These are phyloP conservation scores for Trematomus loennbergii DNA, from an alignment of 2,113 vertebrate species.

Conservation along the genomic window DNA sequence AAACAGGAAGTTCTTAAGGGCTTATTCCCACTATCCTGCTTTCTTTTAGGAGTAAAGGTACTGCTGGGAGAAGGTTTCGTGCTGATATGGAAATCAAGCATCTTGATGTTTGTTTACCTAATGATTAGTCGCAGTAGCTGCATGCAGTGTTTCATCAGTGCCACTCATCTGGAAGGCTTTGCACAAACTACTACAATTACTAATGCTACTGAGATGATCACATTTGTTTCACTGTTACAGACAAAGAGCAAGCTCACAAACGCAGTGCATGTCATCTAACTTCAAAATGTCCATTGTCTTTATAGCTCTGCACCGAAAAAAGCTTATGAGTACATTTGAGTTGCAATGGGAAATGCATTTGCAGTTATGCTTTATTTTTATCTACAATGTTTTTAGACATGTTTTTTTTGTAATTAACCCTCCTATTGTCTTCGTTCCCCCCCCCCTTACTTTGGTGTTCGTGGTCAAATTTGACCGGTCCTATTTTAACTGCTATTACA, in stretches of 20 bases:
- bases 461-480: no score
- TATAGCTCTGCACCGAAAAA: not conserved
- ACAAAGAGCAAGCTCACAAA: not conserved
- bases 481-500: no score
- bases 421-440: no score
- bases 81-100: slow-evolving; percentile 19
- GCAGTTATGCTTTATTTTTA: not conserved
- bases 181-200: slow-evolving; percentile 13
- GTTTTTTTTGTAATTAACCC: no score
- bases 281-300: not conserved
- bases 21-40: not conserved
- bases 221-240: not conserved
- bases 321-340: not conserved
- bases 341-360: not conserved
- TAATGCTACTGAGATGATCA: not conserved
- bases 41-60: not conserved
- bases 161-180: slow-evolving; percentile 3
- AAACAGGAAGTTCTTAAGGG: slow-evolving; percentile 6
- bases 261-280: not conserved
- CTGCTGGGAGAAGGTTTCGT: slow-evolving; percentile 8
- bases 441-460: no score
- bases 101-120: slow-evolving; percentile 36
- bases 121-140: slow-evolving; percentile 20
- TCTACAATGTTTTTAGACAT: no score
- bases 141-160: slow-evolving; percentile 10